Conservation (phyloP, 2,888 invertebrate genomes). For the Tenthredo scrophulariae region DNA sequence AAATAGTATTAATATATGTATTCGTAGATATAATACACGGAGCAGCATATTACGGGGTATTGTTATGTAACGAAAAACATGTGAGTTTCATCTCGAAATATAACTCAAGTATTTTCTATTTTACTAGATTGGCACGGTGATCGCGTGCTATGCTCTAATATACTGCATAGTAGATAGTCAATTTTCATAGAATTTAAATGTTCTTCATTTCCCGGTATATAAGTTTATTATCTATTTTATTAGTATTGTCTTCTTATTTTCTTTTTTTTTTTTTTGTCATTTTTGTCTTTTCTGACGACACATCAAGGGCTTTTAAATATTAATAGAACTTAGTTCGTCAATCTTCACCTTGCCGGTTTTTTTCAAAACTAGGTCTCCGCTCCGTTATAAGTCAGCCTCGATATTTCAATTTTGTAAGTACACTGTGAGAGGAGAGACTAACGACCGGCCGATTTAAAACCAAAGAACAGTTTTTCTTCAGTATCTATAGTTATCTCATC, state of each 20-base stretch:
- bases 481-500: neutral
- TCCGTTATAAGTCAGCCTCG: slow-evolving; percentile 17
- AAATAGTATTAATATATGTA: neutral
- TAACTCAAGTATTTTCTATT: slow-evolving; percentile 30
- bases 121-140: slow-evolving; percentile 26
- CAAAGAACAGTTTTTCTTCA: neutral
- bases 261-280: neutral
- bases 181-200: neutral
- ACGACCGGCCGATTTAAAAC: neutral
- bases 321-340: slow-evolving; percentile 38
- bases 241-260: neutral
- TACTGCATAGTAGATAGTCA: neutral
- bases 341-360: slow-evolving; percentile 19
- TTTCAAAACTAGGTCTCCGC: neutral
- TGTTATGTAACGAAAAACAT: slow-evolving; percentile 49
- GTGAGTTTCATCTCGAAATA: slow-evolving; percentile 43
- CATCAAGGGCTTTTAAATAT: slow-evolving; percentile 39
- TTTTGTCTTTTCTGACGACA: neutral
- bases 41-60: slow-evolving; percentile 36
- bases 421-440: neutral
- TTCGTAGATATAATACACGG: neutral
- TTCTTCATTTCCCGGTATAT: neutral
- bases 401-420: neutral
- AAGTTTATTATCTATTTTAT: neutral
- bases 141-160: neutral